Base-by-base conservation (phyloP, 2,113 vertebrate species). In the Apistogramma diplotaenia region DNA sequence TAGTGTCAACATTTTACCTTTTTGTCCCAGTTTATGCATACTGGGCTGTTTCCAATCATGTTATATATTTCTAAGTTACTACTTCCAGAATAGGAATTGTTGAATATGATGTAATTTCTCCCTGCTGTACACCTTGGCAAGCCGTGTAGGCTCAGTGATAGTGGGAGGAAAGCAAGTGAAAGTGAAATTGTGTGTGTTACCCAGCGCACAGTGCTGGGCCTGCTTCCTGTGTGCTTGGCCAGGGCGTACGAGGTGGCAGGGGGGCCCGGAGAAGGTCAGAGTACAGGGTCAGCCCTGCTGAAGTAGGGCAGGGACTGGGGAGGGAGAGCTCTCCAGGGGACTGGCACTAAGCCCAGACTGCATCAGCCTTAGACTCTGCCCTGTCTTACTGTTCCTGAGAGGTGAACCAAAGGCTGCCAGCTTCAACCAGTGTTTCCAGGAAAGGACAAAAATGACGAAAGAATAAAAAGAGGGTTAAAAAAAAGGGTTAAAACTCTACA, bases 11-110 rank as follows among this genome's bases (percentile, higher is more conserved):
- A 81, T 81, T 88, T 88, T 61, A 53, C 59, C 62, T 85, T 86
- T 86, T 89, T 90, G 78, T 87, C 70, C 56, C 51, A 65, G 27
- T 92, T 91, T 81, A 72, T 90, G 88, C 88, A 82, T 55, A 85
- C 87, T 46, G 31, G 79, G 67, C 29, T 81, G 77, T 82, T 91
- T 91, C 74, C 57, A 82, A 29, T 11, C 82, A 80, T 83, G 55
- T 70, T 55, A 31, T 84, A 53, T 59, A 62, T 57, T 35, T 87
- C 73, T 81, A 57, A 70, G 82, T 83, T 87, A 75, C 73, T 59
- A 6, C 55, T 40, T 78, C 51, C 59, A 85, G 58, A 79, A 86
- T 74, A 79, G 60, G 67, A 89, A 83, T 76, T 57, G 80, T 87
- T 74, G 51, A 87, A 81, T 83, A 49, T 86, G 74, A 90, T 88